Base-by-base conservation (phyloP, 2,113 vertebrate species). In the Actenoides hombroni region DNA sequence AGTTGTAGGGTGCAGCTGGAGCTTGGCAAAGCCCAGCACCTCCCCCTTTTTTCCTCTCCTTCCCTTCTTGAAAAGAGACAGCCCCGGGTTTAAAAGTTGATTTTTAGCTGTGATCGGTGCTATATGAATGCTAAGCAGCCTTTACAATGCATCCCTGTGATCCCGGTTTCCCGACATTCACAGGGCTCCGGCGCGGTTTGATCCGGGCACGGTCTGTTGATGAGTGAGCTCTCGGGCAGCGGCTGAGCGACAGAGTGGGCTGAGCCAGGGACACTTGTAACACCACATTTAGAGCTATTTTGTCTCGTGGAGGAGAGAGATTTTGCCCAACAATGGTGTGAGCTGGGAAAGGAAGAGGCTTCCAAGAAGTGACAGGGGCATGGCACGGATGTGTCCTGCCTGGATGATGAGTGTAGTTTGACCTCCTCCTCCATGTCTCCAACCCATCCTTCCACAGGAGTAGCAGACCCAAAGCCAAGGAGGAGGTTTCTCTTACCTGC, bases 61-160 rank as follows among this genome's bases (percentile, higher is more conserved):
- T 97, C 94, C 83, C 90, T 94, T 94, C 79, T 96, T 93, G 98
- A 98, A 98, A 97, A 92, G 96, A 98, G 95, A 48, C 95, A 90
- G 96, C 92, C 74, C 69, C 0, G 73, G 96, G 98, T 98, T 98
- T 98, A 98, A 97, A 97, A 98, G 98, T 95, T 98, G 98, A 95
- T 96, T 97, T 97, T 97, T 96, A 95, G 93, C 94, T 95, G 94
- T 93, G 90, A 95, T 97, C 93, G 97, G 97, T 97, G 97, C 90
- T 88, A 51, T 90, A 94, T 86, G 97, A 97, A 97, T 97, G 96
- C 97, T 96, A 97, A 97, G 78, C 92, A 96, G 94, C 92, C 92
- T 94, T 95, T 95, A 97, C 96, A 95, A 96, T 97, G 93, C 87
- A 65, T 65, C 95, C 95, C 91, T 96, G 88, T 93, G 91, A 88